A percentile compares a stretch with the other conserved stretches of the same genome.
Evolutionary conservation across 2,113 vertebrate genomes (phyloP).

Genomic region (Struthio camelus): DNA sequence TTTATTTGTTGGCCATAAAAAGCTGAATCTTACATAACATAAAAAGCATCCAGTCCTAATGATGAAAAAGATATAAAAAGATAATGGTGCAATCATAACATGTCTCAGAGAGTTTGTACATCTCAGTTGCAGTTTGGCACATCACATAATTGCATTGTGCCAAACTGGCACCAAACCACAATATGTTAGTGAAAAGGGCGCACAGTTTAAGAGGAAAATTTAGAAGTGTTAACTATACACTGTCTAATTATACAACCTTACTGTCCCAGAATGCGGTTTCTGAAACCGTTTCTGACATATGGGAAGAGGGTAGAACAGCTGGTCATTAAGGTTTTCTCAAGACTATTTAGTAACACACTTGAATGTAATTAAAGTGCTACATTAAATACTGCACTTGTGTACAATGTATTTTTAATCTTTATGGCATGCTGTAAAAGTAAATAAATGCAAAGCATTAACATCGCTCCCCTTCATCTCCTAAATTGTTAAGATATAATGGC

Average conservation of each 20-base stretch:
- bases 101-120: constrained; percentile 72
- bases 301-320: constrained; percentile 84
- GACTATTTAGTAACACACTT: constrained; percentile 85
- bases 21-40: constrained; percentile 74
- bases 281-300: constrained; percentile 84
- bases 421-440: constrained; percentile 81
- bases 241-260: constrained; percentile 82
- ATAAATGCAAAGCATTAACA: constrained; percentile 74
- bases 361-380: constrained; percentile 83
- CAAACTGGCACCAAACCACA: constrained; percentile 76
- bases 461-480: constrained; percentile 68
- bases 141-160: constrained; percentile 48
- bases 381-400: constrained; percentile 78
- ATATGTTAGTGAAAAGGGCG: constrained; percentile 78
- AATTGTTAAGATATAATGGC: constrained; percentile 63
- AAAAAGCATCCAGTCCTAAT: constrained; percentile 63
- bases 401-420: constrained; percentile 87
- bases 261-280: constrained; percentile 82
- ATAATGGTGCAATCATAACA: constrained; percentile 75
- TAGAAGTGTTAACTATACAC: constrained; percentile 81
- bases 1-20: constrained; percentile 72
- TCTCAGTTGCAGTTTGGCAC: constrained; percentile 75
- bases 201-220: constrained; percentile 75
- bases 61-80: constrained; percentile 78
- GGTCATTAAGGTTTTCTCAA: constrained; percentile 87